Base-by-base conservation (phyloP, 1,140 invertebrate genomes). In the Harlomillsia oculata region DNA sequence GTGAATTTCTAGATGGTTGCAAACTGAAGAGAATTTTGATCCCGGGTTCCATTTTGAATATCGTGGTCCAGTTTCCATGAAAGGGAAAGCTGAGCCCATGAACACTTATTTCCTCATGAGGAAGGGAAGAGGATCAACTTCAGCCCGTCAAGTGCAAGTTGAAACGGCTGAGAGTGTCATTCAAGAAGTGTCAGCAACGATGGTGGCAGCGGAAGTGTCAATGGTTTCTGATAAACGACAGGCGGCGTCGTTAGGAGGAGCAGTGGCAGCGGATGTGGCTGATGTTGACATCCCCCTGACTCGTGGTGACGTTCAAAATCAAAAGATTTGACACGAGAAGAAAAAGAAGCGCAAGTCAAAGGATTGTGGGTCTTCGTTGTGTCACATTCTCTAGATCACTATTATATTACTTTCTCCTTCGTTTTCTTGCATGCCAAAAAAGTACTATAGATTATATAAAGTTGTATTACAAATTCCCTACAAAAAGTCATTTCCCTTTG, bases 11-110 rank as follows among this genome's bases (percentile, higher is more conserved):
- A 81, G 14, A 75, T 95, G 91, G 61, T 84, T 84, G 1, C 56
- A 65, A 58, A 56, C 53, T 11, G 53, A 83, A 18, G 83, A 91
- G 64, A 94, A 94, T 72, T 79, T 78, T 64, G 89, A 96, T 69
- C 82, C 85, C 3, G 80, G 85, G 59, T 95, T 96, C 70, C 72
- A 86, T 53, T 81, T 97, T 65, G 83, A 87, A 21, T 87, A 89
- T 68, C 80, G 92, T 56, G 93, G 92, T 5, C 84, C 85, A 32
- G 82, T 96, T 2, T 71, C 72, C n/a, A 97, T 94, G 89, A 94
- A 96, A 74, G 93, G 92, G 28, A 92, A 91, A 73, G 83, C 85
- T 1, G 87, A 90, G 60, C 90, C 92, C 2, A 97, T 97, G 91
- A 82, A 92, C 66, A 89, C 91, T 13, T 96, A 89, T 85, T 89